Conservation (phyloP, 2,888 invertebrate species). For the Phengaris alcon region DNA sequence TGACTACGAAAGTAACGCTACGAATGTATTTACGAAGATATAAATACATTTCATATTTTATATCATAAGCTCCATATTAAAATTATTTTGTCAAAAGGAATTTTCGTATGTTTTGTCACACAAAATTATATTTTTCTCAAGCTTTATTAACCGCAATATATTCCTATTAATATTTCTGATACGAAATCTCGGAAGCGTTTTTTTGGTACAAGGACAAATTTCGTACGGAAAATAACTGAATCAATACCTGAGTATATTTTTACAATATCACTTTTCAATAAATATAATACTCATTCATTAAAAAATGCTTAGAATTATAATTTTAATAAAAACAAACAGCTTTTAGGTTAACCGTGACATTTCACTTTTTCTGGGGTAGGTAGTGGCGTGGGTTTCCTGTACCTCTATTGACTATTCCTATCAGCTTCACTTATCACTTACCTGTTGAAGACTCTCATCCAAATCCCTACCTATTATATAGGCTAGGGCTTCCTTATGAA, state of each 20-base stretch:
- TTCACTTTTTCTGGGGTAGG: too few species aligned
- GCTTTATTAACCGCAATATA: constrained; percentile 1
- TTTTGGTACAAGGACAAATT: not conserved
- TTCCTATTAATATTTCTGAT: not conserved
- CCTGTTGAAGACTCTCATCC: too few species aligned
- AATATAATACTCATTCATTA: too few species aligned
- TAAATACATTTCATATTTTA: not conserved
- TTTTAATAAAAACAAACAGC: too few species aligned
- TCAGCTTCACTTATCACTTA: too few species aligned
- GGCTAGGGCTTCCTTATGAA: too few species aligned
- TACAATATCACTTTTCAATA: not conserved
- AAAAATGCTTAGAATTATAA: too few species aligned
- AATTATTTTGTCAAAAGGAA: not conserved
- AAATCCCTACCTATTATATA: too few species aligned
- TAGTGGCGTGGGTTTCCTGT: too few species aligned
- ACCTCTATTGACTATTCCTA: too few species aligned
- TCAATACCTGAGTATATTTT: not conserved
- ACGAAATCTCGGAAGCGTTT: not conserved
- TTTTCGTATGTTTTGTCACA: not conserved
- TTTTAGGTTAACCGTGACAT: too few species aligned
- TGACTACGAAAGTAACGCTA: not conserved
- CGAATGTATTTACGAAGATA: not conserved
- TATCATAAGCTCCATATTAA: not conserved
- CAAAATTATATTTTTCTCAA: not conserved
- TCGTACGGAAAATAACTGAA: not conserved